These are phyloP conservation scores for Phymanthus crucifer DNA, from an alignment of 92 coral and sea anemone genomes.

Conservation along the genomic window DNA sequence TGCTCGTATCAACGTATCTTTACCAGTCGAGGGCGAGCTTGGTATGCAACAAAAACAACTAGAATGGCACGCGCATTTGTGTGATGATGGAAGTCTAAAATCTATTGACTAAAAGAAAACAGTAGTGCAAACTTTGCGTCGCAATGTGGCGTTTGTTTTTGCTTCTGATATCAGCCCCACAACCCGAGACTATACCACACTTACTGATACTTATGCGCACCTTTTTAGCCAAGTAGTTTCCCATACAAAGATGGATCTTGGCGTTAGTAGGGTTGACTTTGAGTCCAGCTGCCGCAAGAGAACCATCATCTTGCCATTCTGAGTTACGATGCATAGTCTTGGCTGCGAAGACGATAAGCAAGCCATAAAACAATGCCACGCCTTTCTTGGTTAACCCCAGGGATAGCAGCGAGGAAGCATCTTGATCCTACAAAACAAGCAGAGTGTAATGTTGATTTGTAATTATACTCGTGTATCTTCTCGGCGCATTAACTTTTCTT, in stretches of 20 bases:
- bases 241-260: constrained; percentile 74
- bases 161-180: neutral
- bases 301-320: constrained; percentile 66
- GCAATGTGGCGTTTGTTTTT: too few species aligned
- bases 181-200: neutral
- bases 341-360: constrained; percentile 38
- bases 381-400: constrained; percentile 34
- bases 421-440: neutral
- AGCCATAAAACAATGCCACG: constrained; percentile 28
- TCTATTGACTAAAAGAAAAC: too few species aligned
- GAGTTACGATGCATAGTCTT: constrained; percentile 71
- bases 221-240: constrained; percentile 71
- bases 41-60: too few species aligned
- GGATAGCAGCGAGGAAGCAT: constrained; percentile 5
- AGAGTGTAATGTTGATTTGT: neutral
- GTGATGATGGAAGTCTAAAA: too few species aligned
- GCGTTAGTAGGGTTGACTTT: constrained; percentile 75
- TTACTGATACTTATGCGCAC: constrained; percentile 18
- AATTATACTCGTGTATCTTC: too few species aligned
- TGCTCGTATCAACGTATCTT: too few species aligned
- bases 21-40: too few species aligned
- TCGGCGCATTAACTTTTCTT: too few species aligned
- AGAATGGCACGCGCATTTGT: too few species aligned
- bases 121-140: too few species aligned
- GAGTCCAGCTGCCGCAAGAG: constrained; percentile 72